Evolutionary conservation across 1,140 invertebrate genomes (phyloP), one percentile per base, ranked within the genome.

Genomic region (Drosophila kepulauana): DNA sequence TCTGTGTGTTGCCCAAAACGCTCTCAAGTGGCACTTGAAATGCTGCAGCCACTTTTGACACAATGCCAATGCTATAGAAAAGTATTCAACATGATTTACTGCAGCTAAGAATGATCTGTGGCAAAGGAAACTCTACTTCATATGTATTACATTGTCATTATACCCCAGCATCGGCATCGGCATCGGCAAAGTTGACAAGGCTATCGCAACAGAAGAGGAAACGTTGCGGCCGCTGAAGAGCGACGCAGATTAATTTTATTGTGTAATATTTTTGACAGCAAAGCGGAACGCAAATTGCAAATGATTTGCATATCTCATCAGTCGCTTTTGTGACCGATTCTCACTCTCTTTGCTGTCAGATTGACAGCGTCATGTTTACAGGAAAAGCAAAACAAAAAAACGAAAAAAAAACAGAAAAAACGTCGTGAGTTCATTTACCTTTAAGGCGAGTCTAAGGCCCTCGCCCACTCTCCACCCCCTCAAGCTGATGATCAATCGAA

Each of bases 191-290:
- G 35, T 10, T 38, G 7, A 38, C 35, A 41, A 41, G 38, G 38
- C 38, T 41, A 41, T 13, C n/a, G 15, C n/a, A 45, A 11, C 15
- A 7, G 25, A 63, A 41, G 11, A 51, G 7, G 10, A 5, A 28
- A 16, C 6, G 35, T n/a, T 43, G 41, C n/a, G 20, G 20, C 20
- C 5, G 20, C 8, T 10, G n/a, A 33, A 7, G 30, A 56, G 58
- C 5, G 11, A 41, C n/a, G 6, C 8, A 61, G 61, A 76, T 72
- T 56, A 54, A 72, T 62, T 76, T 72, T 5, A 65, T 72, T 76
- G 56, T 73, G 69, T 76, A 72, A 76, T 76, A 76, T 66, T 76
- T 76, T 72, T 76, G 69, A 76, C 68, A 76, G 62, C 38, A 75
- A 67, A 67, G 45, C 63, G 63, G 54, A 72, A 72, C 45, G 54